These are phyloP conservation scores for Ectropis grisescens DNA, from an alignment of 1,140 invertebrate genomes.

Conservation along the genomic window DNA sequence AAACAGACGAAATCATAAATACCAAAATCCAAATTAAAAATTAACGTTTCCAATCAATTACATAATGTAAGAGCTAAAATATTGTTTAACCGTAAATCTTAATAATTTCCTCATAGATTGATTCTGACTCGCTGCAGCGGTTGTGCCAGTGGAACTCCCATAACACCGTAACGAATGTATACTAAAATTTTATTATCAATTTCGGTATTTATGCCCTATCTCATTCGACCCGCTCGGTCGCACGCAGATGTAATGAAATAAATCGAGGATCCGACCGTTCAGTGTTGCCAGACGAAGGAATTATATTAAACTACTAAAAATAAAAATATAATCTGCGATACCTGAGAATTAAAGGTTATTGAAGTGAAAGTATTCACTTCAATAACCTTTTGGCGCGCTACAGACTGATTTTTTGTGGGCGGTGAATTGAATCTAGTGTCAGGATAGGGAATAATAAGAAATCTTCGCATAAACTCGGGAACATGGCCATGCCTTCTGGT, in stretches of 20 bases:
- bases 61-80: too few species aligned
- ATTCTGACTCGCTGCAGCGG: not conserved
- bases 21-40: not conserved
- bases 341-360: slow-evolving; percentile 64
- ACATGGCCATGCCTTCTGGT: too few species aligned
- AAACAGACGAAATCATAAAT: not conserved
- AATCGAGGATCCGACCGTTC: too few species aligned
- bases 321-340: slow-evolving; percentile 66
- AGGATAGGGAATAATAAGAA: too few species aligned
- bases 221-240: slow-evolving; percentile 30
- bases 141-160: not conserved
- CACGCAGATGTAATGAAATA: slow-evolving; percentile 61
- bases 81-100: not conserved
- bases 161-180: slow-evolving; percentile 13
- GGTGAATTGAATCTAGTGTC: too few species aligned
- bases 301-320: slow-evolving; percentile 68
- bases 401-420: too few species aligned
- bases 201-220: slow-evolving; percentile 50
- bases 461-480: too few species aligned
- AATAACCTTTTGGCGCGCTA: too few species aligned
- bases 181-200: slow-evolving; percentile 61
- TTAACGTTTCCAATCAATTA: not conserved
- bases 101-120: not conserved
- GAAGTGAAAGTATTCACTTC: slow-evolving; percentile 28
- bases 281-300: too few species aligned